Evolutionary conservation across 2,888 invertebrate species (phyloP), one percentile per base, ranked within the genome.

Genomic region (Macrophya annulata): DNA sequence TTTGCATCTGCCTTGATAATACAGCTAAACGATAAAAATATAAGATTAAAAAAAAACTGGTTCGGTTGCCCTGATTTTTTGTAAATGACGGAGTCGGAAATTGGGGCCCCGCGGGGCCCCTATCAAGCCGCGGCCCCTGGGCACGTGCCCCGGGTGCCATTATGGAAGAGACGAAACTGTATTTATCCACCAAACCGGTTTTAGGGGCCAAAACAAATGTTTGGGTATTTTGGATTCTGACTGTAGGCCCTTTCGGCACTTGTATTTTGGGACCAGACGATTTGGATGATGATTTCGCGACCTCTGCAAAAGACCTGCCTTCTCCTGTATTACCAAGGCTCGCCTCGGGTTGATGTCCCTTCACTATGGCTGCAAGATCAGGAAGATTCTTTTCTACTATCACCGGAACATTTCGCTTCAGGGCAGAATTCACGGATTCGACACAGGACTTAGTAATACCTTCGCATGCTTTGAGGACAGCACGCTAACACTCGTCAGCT

Each of bases 101-200:
- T 71, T 40, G 62, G 21, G 62, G 62, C 62, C 62, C 48, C 48
- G 17, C 62, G 71, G 71, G 37, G 71, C 37, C 71, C 71, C 71
- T n/a, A n/a, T n/a, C n/a, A n/a, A n/a, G n/a, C n/a, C n/a, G n/a
- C n/a, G n/a, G n/a, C n/a, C n/a, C n/a, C n/a, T 31, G 71, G 71
- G 21, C 40, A 48, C 31, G 71, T 25, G 71, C 37, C 71, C 71
- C 15, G 37, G 10, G 37, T 25, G 37, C 71, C 71, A 37, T 31
- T 31, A 31, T 31, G 31, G 31, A 31, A 31, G 31, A 31, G 31
- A 31, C 31, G 31, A 3, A 31, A 31, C 31, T 31, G 31, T 71
- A 81, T 31, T 48, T 77, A 0, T 21, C 45, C 10, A 21, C 72
- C n/a, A 45, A 17, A 9, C 9, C 2, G 8, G 59, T 72, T 2